A percentile compares a stretch with the other conserved stretches of the same genome.
Conservation (phyloP, 2,113 vertebrate genomes). For the Orcinus orca region DNA sequence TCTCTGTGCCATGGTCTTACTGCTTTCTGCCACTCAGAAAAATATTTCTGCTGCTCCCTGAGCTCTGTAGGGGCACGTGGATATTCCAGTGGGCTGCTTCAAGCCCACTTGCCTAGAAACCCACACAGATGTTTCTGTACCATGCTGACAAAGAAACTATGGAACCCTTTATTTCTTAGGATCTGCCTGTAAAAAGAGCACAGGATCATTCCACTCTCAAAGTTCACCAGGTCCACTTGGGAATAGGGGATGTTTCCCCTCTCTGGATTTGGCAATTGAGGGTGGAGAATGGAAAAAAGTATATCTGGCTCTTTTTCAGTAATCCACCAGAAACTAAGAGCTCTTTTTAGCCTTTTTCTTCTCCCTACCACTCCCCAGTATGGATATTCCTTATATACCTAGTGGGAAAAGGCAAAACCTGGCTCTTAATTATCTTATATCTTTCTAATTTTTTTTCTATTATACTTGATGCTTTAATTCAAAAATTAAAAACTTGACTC, state of each 20-base stretch:
- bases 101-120: neutral
- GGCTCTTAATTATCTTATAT: neutral
- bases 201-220: neutral
- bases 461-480: neutral
- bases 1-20: neutral
- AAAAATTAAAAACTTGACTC: constrained; percentile 11
- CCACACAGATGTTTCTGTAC: neutral
- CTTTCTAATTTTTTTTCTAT: neutral
- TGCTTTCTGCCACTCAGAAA: neutral
- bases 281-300: neutral
- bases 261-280: neutral
- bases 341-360: neutral
- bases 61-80: neutral
- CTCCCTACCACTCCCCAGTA: neutral
- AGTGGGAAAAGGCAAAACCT: neutral
- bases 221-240: neutral
- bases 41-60: neutral
- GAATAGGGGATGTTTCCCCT: neutral
- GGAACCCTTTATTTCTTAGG: neutral
- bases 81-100: neutral
- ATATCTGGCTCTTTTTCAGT: neutral
- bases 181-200: neutral
- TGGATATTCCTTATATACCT: neutral
- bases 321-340: neutral
- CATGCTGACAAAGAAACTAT: neutral